Conservation (phyloP, 1,140 invertebrate species). For the Nasonia vitripennis region DNA sequence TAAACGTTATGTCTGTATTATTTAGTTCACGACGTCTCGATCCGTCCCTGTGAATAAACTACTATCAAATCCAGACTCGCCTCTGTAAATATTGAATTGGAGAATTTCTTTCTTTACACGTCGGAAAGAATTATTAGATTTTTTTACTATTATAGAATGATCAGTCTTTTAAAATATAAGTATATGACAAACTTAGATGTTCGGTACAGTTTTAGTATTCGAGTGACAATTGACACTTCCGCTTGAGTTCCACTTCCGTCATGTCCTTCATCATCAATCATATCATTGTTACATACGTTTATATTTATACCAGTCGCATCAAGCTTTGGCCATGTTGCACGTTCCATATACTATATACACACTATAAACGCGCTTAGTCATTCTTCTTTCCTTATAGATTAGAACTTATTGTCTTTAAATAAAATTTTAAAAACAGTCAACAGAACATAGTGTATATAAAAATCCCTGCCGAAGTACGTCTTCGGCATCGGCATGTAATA, state of each 20-base stretch:
- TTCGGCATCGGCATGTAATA: constrained; percentile 11
- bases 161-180: too few relatives aligned
- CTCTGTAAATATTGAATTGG: too few relatives aligned
- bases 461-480: background rate
- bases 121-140: background rate
- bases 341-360: constrained; percentile 60
- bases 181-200: too few relatives aligned
- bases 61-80: too few relatives aligned
- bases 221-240: constrained; percentile 41
- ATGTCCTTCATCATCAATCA: constrained; percentile 29
- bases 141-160: too few relatives aligned
- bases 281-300: constrained; percentile 47
- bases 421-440: background rate
- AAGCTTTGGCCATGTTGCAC: constrained; percentile 73
- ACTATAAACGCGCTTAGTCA: constrained; percentile 57
- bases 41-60: too few relatives aligned
- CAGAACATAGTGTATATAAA: constrained; percentile 47
- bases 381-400: constrained; percentile 44
- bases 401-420: background rate
- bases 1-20: too few relatives aligned
- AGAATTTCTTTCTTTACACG: background rate
- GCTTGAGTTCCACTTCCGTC: constrained; percentile 47
- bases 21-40: too few relatives aligned
- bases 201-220: background rate
- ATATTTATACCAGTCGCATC: constrained; percentile 62